Conservation (phyloP, 23 tunicate species). For the Styela plicata region DNA sequence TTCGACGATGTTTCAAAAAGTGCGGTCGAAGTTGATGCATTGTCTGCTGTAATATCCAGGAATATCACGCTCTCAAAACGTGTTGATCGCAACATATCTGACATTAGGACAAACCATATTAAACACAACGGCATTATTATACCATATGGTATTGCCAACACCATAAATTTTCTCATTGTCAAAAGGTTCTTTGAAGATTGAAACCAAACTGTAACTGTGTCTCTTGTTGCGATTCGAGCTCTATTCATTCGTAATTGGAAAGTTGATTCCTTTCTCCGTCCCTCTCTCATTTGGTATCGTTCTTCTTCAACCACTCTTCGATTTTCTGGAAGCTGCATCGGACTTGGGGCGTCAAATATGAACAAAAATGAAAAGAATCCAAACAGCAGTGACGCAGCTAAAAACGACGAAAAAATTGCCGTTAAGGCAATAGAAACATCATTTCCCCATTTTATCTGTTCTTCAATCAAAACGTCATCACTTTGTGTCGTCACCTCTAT, state of each 20-base stretch:
- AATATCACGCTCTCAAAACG: not conserved
- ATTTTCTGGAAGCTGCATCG: not conserved
- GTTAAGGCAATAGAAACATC: not conserved
- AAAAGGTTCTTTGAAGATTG: not conserved
- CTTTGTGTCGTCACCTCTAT: not conserved
- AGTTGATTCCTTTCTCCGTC: not conserved
- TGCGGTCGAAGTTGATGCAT: not conserved
- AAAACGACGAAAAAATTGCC: conserved; percentile 4
- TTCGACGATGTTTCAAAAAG: not conserved
- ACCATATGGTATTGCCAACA: not conserved
- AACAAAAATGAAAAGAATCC: conserved; percentile 8
- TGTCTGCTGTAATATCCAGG: not conserved
- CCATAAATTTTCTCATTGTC: not conserved
- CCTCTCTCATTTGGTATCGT: not conserved
- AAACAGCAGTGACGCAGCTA: not conserved
- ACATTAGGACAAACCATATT: not conserved
- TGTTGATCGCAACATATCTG: not conserved
- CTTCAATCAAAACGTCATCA: not conserved
- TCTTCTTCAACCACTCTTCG: not conserved
- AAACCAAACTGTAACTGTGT: not conserved
- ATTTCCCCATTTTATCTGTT: not conserved
- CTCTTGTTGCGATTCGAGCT: not conserved
- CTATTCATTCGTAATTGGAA: not conserved
- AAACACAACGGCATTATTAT: not conserved
- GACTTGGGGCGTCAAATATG: not conserved